Base-by-base conservation (phyloP, 23 tunicate genomes). In the Halocynthia aurantium region DNA sequence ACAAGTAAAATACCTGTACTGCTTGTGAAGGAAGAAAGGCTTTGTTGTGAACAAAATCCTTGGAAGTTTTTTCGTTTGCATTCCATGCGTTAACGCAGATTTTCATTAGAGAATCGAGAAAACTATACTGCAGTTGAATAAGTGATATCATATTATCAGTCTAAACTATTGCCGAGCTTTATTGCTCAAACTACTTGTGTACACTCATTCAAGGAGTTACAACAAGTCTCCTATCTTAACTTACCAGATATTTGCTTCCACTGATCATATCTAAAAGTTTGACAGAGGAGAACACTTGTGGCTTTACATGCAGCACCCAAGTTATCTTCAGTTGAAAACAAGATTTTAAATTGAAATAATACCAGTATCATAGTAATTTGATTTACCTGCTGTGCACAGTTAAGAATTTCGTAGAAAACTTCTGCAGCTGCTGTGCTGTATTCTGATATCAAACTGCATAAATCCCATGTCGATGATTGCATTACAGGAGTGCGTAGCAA, bases 351-450 rank as follows among this genome's bases (percentile, higher is more conserved):
- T 67, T n/a, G 22, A 17, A 17, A 0, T 17, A 2, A 17, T 67
- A 67, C 22, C 13, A 17, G 17, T 19, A 44, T n/a, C 6, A 10
- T 55, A 13, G 60, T 10, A 5, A 76, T 55, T 55, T 55, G 57
- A 69, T 10, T 44, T 55, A 80, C 91, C 80, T 83, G 84, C 11
- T 80, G 81, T 31, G 86, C 73, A 19, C 71, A 78, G 8, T 50
- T 70, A 50, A 87, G 77, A 15, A 87, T 22, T 60, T 87, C 75
- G 53, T 87, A 82, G 8, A 87, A 18, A 20, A 82, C 82, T 17
- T 77, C 83, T 64, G 55, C 55, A 12, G 83, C 78, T 9, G 82
- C 78, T 6, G 11, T 67, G 13, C 60, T 49, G 61, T 75, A 80
- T 56, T 86, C 92, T 10, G 19, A 53, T 18, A 70, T 19, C 54